Base-by-base conservation (phyloP, 64 coral and sea anemone species). In the Stichodactyla mertensii region DNA sequence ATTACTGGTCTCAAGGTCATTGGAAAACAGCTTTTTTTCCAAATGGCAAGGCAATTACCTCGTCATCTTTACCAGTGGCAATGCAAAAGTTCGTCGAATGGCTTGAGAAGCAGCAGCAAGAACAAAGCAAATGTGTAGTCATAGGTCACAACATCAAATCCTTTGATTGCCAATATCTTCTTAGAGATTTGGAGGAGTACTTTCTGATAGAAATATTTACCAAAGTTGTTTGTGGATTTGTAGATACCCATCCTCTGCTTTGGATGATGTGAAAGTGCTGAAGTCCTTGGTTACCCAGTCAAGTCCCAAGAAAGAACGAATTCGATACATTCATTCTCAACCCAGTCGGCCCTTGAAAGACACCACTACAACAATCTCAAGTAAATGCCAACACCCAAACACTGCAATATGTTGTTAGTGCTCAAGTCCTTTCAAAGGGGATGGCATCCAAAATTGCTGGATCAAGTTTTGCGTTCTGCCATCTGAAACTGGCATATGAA, bases 101-200 rank as follows among this genome's bases (percentile, higher is more conserved):
- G 88, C 20, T 89, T 5, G 56, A 58, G 56, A 58, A 58, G 56
- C 56, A 58, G 56, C 66, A 83, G 55, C 6, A 66, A 6, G 77
- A 84, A 56, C 77, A 54, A 10, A 81, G 64, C 5, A 77, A 82
- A 77, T 19, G 84, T 18, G 81, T 31, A 31, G 28, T 85, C 3
- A 45, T 90, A 15, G 64, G 80, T 6, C 88, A 90, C 88, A 90
- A 90, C 54, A 82, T 12, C 7, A 90, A 85, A 51, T 20, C 22
- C 26, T 90, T 90, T 83, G 88, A 90, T 77, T 61, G 45, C 6
- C 83, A 59, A 55, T 82, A 90, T 84, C 82, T 90, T 45, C 0
- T 77, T 18, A 90, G 84, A 23, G 88, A 62, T 5, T 23, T 54
- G 61, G 69, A 45, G 36, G 36, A 45, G 36, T 2, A 45, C 36